Evolutionary conservation across 2,797 vertebrate species (phyloP).

Genomic region (Vipera ursinii): DNA sequence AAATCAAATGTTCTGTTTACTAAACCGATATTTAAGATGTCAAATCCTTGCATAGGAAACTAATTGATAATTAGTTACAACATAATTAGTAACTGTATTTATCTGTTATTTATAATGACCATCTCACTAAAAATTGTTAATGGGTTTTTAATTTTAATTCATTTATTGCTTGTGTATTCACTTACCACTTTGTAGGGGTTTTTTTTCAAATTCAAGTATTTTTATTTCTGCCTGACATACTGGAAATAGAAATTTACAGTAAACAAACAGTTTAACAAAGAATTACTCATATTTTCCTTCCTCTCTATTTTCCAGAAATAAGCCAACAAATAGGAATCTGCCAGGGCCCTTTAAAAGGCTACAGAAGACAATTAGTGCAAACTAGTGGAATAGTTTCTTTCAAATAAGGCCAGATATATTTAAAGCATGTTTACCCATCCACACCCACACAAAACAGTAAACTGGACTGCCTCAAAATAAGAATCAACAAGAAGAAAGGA

Average conservation of each 20-base stretch:
- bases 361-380: neutral
- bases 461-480: neutral
- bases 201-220: neutral
- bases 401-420: neutral
- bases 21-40: neutral
- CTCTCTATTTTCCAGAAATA: neutral
- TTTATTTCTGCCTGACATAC: neutral
- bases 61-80: neutral
- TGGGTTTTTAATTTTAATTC: neutral
- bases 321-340: neutral
- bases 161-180: neutral
- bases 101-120: neutral
- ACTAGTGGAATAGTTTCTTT: neutral
- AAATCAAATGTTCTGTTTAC: neutral
- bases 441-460: neutral
- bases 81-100: neutral
- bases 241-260: too few relatives aligned
- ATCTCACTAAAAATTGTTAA: neutral
- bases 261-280: neutral
- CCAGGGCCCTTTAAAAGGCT: neutral
- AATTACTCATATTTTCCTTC: slow-evolving; percentile 1
- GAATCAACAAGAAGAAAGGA: neutral
- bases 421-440: neutral
- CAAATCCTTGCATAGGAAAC: neutral
- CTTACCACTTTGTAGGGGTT: neutral